Evolutionary conservation across 2,797 vertebrate species (phyloP), one percentile per base, ranked within the genome.

Genomic region (Pitangus sulphuratus): DNA sequence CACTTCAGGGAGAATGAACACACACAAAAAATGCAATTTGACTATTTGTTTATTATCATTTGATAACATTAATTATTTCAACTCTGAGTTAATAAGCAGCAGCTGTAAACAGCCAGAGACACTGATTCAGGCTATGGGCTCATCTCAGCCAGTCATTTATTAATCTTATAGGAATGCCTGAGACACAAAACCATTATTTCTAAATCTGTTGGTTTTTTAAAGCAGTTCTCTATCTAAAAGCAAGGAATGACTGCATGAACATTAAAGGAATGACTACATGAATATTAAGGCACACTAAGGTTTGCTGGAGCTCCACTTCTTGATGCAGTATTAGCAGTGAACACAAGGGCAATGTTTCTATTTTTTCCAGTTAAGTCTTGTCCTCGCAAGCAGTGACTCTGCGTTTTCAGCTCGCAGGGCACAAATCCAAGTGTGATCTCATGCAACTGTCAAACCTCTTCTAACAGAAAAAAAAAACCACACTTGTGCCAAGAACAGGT

Each of bases 351-450:
- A 97, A 68, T 8, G 85, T 83, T 95, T 66, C 91, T 97, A 71
- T 94, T 91, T 96, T 86, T 84, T 93, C 93, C 89, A 74, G 76
- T n/a, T 4, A 92, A 96, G 78, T 69, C 94, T 93, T 96, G 91
- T 91, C 89, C 92, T 94, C 93, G 0, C 89, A 95, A 97, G 93
- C 93, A 94, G 94, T 97, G 96, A 97, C 97, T 95, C 90, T 92
- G 96, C 96, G 11, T 94, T 97, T 97, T 97, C 50, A 90, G 74
- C 93, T 95, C 2, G 0, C 60, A 66, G 86, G 97, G 96, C 96
- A 96, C 26, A 44, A 89, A 88, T 95, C 97, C 97, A 97, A 94
- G 53, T 44, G 79, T 97, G 97, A 97, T 91, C 92, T 97, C 97
- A 96, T 66, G 28, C 92, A 96, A 96, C 83, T 95, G 93, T 89